Base-by-base conservation (phyloP, 1,140 invertebrate genomes). In the Mesaphorura yosii region DNA sequence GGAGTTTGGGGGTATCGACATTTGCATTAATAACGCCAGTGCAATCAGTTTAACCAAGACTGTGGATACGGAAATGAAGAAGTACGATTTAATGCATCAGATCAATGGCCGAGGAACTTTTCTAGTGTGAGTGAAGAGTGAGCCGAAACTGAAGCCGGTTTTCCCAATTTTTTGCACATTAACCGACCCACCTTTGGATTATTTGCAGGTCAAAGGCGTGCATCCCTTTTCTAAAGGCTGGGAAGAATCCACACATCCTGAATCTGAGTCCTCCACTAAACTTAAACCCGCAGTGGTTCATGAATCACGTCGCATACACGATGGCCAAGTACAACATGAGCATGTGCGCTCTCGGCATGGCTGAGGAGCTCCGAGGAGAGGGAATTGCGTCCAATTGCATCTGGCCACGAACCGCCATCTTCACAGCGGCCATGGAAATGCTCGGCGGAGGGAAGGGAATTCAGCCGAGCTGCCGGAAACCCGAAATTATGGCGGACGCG, bases 271-370 rank as follows among this genome's bases (percentile, higher is more conserved):
- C 95, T 20, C 95, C 95, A 2, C 70, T 98, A 10, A 90, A 84
- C 66, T 78, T 98, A 80, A 78, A 83, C 57, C 78, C 87, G 0
- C 72, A 78, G 60, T 98, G 95, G 93, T 98, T 98, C 68, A 77
- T 79, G 50, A 78, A 84, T 63, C 87, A 98, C 73, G 53, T 48
- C 20, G 46, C 46, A 7, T 48, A 48, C 19, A 48, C 94, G 0
- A 96, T 98, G 80, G 87, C 94, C 1, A 98, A 98, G 66, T 98
- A 94, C 67, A 94, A 94, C 19, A 98, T 99, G 95, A 95, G 90
- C 0, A 90, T 98, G 88, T 97, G 92, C 72, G 90, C 88, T 1
- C 72, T 98, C 14, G 93, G 95, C 34, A 95, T 97, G 90, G 75
- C 88, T 37, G 87, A 86, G 59, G 95, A 98, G 73, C 86, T 96